phyloP scores from a whole-genome alignment of 2,113 vertebrate genomes.

The Gracilinanus agilis region DNA sequence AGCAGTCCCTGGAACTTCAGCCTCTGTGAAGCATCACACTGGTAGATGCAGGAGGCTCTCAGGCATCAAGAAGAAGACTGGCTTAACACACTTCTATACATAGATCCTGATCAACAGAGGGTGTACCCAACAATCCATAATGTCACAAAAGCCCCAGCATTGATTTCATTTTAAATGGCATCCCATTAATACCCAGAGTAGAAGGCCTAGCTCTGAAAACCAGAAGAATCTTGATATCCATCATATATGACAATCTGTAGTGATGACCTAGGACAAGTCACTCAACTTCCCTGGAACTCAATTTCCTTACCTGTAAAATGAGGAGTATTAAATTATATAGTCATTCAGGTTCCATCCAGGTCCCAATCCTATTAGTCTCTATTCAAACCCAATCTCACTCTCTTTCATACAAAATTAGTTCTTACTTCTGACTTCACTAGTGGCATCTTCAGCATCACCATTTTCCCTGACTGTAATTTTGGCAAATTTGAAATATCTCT shows the following conservation, averaged over 20 bases:
- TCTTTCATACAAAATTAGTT: background rate
- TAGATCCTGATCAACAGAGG: background rate
- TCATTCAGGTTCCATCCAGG: background rate
- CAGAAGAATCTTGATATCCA: background rate
- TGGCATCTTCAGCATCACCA: background rate
- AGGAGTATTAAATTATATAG: background rate
- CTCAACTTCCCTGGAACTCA: background rate
- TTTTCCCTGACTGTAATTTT: background rate
- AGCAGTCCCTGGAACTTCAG: background rate
- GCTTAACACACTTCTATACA: background rate
- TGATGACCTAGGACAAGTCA: background rate
- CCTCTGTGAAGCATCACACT: background rate
- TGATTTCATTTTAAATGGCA: background rate
- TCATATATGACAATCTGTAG: background rate
- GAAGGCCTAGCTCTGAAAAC: background rate
- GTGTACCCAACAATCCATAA: background rate
- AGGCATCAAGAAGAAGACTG: background rate
- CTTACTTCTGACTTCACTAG: background rate
- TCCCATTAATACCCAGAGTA: background rate
- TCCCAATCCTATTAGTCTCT: background rate
- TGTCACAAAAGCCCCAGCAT: background rate
- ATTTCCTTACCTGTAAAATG: background rate
- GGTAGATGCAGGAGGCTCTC: background rate
- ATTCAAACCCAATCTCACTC: background rate
- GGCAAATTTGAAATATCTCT: background rate